Evolutionary conservation across 1,140 invertebrate species (phyloP).

Genomic region (Dendrolimus punctatus): DNA sequence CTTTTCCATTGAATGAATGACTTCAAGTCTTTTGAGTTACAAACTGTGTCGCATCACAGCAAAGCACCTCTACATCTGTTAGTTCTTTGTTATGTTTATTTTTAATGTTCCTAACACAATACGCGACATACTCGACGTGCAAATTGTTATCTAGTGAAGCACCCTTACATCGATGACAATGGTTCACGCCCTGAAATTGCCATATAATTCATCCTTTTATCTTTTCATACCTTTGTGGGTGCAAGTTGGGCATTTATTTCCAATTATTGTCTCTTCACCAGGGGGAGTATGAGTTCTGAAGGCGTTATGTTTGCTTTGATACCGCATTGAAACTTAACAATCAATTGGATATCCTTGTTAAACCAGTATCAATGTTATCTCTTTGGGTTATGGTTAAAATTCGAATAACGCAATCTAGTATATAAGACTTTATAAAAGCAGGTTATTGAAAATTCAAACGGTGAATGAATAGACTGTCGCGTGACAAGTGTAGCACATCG

Average conservation of each 20-base stretch:
- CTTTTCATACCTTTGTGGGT: constrained; percentile 53
- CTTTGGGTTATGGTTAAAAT: not conserved
- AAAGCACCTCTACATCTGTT: constrained; percentile 44
- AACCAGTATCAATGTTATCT: constrained; percentile 4
- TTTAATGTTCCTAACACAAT: constrained; percentile 53
- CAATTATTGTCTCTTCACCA: constrained; percentile 51
- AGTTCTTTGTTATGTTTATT: constrained; percentile 60
- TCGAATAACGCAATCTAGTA: not conserved
- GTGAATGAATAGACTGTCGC: constrained; percentile 54
- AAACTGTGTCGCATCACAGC: not conserved
- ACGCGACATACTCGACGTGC: constrained; percentile 42
- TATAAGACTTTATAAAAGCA: constrained; percentile 4
- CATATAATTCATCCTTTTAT: constrained; percentile 66
- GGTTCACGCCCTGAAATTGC: constrained; percentile 56
- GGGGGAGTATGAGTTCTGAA: constrained; percentile 31
- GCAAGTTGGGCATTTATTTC: constrained; percentile 55
- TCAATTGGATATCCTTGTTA: not conserved
- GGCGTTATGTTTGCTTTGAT: constrained; percentile 62
- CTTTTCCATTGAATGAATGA: too few relatives aligned
- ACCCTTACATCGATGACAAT: constrained; percentile 32
- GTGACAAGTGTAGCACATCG: constrained; percentile 48
- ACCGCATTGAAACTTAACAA: constrained; percentile 24
- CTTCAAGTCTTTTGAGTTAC: too few relatives aligned
- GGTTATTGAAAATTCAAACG: constrained; percentile 28
- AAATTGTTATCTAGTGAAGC: constrained; percentile 63